Base-by-base conservation (phyloP, 92 coral and sea anemone species). In the Umimayanthus chanpuru region DNA sequence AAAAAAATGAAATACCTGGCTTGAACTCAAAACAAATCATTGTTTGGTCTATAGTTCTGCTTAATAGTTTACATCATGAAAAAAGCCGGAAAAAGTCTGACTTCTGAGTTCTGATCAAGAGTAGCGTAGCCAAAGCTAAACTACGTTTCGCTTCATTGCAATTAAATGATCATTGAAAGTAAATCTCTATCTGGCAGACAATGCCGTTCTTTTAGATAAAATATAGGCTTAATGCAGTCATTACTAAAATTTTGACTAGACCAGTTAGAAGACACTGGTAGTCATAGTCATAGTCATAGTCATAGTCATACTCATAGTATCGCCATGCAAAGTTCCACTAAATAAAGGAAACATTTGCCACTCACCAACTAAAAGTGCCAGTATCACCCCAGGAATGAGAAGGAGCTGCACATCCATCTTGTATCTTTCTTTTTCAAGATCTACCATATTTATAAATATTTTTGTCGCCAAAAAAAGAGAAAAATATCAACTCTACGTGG, bases 351-450 rank as follows among this genome's bases (percentile, higher is more conserved):
- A 9, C 23, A 67, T 32, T 15, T 38, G 44, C n/a, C 26, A 88
- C 98, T 92, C 82, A 95, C 99, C 96, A 20, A 94, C 94, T 80
- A 95, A 88, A 73, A 94, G 73, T 38, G 94, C 90, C 61, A 96
- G 88, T 20, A 91, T 64, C 56, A 73, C 90, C 21, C 99, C 98
- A 26, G 99, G 99, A 55, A 95, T 73, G 21, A 96, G 94, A 5
- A 96, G 99, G 56, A 95, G 88, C 79, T 95, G 93, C 9, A 95
- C 96, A 64, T 96, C 99, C 53, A 96, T 93, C 29, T 94, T 88
- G 81, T 93, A 96, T 71, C 94, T 95, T 85, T 96, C 98, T 41
- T 94, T 92, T 20, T 89, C 96, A 44, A 96, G 81, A 39, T 93
- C 98, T 36, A 88, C 99, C 99, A 96, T 96, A 39, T 89, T 92